A percentile compares a stretch with the other conserved stretches of the same genome.
Evolutionary conservation across 2,797 vertebrate genomes (phyloP).

Genomic region (Hafferia zeledoni): DNA sequence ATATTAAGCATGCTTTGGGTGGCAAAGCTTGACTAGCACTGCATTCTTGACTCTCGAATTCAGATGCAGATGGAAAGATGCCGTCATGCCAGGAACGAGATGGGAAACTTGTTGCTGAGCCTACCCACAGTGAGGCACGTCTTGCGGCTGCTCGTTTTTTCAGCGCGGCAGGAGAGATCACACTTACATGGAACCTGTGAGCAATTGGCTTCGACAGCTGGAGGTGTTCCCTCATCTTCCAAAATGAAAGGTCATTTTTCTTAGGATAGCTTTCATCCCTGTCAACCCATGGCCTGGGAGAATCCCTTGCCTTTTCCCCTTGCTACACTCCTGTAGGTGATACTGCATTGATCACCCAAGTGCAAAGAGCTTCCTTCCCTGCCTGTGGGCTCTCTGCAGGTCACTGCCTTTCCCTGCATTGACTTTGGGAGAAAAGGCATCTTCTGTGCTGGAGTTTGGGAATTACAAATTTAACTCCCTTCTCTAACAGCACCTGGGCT

Average conservation of each 20-base stretch:
- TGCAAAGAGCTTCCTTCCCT: background rate
- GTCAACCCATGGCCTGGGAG: background rate
- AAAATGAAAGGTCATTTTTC: background rate
- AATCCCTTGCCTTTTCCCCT: background rate
- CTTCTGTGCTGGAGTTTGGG: background rate
- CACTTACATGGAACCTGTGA: background rate
- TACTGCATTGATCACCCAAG: rapidly evolving
- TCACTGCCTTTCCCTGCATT: background rate
- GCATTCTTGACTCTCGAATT: background rate
- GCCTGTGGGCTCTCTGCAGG: background rate
- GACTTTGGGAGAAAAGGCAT: background rate
- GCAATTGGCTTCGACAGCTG: background rate
- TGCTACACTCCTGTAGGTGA: rapidly evolving
- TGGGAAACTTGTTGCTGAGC: background rate
- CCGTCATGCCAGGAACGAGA: background rate
- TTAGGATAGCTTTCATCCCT: background rate
- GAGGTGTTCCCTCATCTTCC: background rate
- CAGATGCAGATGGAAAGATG: constrained; percentile 23
- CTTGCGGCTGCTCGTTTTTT: constrained; percentile 42
- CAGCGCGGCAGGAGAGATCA: background rate
- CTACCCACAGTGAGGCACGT: background rate
- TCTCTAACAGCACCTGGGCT: background rate
- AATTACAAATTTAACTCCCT: background rate
- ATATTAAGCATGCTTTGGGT: background rate
- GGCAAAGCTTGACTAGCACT: background rate